A percentile compares a stretch with the other conserved stretches of the same genome.
Conservation (phyloP, 2,113 vertebrate genomes). For the Chascanopsetta lugubris region DNA sequence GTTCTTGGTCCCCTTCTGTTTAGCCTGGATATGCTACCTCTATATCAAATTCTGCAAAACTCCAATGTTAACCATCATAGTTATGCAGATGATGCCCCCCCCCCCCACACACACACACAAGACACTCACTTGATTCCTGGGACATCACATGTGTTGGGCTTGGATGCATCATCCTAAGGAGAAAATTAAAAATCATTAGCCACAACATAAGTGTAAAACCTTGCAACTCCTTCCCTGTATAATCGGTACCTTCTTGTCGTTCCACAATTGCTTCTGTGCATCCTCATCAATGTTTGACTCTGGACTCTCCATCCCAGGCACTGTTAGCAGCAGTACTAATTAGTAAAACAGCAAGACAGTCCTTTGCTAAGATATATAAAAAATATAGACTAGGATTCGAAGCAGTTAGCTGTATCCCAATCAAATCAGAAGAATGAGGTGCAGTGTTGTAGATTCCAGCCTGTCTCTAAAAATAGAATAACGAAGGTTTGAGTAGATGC, state of each 20-base stretch:
- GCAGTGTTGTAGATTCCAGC: conserved; percentile 47
- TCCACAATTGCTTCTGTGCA: conserved; percentile 89
- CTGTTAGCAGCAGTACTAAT: conserved; percentile 90
- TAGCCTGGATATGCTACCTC: too few relatives aligned
- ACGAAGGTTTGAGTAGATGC: conserved; percentile 59
- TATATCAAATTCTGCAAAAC: too few relatives aligned
- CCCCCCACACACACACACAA: too few relatives aligned
- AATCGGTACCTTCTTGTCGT: conserved; percentile 87
- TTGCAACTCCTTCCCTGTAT: conserved; percentile 11
- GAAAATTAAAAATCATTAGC: conserved; percentile 25
- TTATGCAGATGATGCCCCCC: too few relatives aligned
- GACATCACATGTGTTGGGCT: conserved; percentile 94
- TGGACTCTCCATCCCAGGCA: conserved; percentile 91
- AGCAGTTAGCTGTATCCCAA: too few relatives aligned
- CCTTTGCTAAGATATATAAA: conserved; percentile 40
- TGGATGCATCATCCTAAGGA: conserved; percentile 85
- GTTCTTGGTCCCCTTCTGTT: too few relatives aligned
- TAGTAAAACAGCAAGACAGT: conserved; percentile 60
- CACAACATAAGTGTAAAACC: background rate
- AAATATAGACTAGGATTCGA: too few relatives aligned
- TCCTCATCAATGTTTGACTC: conserved; percentile 84
- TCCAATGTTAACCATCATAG: too few relatives aligned
- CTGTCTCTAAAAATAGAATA: conserved; percentile 69
- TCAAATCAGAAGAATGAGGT: conserved; percentile 49
- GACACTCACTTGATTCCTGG: conserved; percentile 98